Base-by-base conservation (phyloP, 2,113 vertebrate genomes). In the Charina bottae region DNA sequence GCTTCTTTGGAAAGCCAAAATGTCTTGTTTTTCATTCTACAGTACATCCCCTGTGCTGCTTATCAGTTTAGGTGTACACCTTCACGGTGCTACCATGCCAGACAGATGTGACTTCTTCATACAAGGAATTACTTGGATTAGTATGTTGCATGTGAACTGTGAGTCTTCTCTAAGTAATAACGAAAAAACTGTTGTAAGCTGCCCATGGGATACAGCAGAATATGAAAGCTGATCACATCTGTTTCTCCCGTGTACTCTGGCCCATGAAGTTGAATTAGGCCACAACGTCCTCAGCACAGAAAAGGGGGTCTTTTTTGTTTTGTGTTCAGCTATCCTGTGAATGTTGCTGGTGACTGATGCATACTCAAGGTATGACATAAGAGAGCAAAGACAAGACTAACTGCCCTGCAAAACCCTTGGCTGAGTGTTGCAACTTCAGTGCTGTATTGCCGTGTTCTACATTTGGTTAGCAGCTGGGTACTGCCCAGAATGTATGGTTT, bases 231-330 rank as follows among this genome's bases (percentile, higher is more conserved):
- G 21, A 26, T 26, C 21, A 1, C 72, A 58, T 54, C 1, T 91
- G 0, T 10, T 55, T 87, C 83, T 78, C 0, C 28, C 68, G 46
- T 6, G 0, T 0, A 8, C 46, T 84, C 87, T 58, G n/a, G 89
- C 72, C 90, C 84, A 46, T 92, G 93, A 89, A 92, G 88, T 28
- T 90, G 28, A 55, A 33, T 10, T 54, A 4, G 83, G 46, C 17
- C 46, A 4, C 6, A 3, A 9, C 12, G 54, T 46, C 33, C 60
- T 84, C 72, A 59, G 55, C 55, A 89, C 62, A 37, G 33, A 24
- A 12, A 59, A 58, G 2, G 13, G 46, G 19, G 11, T 23, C 6
- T 15, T 91, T 60, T 26, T 49, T 46, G 23, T 92, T 91, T n/a
- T 90, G 93, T 58, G 15, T 96, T 46, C 46, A 53, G 54, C 13